Evolutionary conservation across 2,888 invertebrate genomes (phyloP), one percentile per base, ranked within the genome.

Genomic region (Himalopsyche japonica): DNA sequence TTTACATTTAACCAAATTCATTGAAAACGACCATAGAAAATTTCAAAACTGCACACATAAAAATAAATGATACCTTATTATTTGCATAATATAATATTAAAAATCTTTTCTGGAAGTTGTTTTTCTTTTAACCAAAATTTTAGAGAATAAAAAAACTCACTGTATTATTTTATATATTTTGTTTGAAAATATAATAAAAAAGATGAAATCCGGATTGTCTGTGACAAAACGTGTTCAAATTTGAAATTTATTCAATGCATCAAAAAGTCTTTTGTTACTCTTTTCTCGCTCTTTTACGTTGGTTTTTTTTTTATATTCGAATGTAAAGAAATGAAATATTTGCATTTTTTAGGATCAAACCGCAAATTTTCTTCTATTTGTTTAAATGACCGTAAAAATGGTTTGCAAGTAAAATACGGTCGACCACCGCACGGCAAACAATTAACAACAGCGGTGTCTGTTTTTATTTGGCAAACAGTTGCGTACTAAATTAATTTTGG

Each of bases 401-500:
- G 70, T 70, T 70, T 70, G 70, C 70, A 70, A 70, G 70, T 70
- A 70, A 70, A 70, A 70, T 70, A 70, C 70, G 70, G 27, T 70
- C 77, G 32, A 27, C 82, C 78, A 64, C 84, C 84, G 79, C 82
- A 79, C 82, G 47, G 82, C 82, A 81, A 82, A 82, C 84, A 84
- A 84, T 84, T 84, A 84, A 84, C 84, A 84, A 84, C 82, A 82
- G 76, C 83, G 64, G n/a, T 84, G 80, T 76, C 82, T 82, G 86
- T 80, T 86, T 86, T 86, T 86, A 82, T 84, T 86, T 84, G 82
- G 83, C 86, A 80, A 86, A 84, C 86, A 84, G 82, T 82, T 78
- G 81, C 76, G 70, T 82, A 82, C 81, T 85, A 85, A 86, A 86
- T 86, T 86, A 86, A 86, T 85, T 86, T 86, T 48, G 81, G 84